Evolutionary conservation across 1,140 invertebrate genomes (phyloP).

Genomic region (Ephestia elutella): DNA sequence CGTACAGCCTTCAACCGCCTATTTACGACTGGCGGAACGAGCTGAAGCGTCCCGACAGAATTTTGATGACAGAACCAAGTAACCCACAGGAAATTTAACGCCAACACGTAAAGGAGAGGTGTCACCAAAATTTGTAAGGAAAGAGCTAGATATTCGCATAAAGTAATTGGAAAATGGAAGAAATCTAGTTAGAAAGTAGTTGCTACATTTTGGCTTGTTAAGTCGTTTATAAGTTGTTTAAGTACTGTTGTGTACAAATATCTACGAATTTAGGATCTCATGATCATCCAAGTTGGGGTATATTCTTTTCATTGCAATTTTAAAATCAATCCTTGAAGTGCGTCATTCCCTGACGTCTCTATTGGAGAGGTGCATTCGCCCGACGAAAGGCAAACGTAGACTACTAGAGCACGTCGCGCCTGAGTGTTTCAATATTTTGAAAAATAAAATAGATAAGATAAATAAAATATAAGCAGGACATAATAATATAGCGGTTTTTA

Average conservation of each 20-base stretch:
- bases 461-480: too few species aligned
- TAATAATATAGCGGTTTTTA: too few species aligned
- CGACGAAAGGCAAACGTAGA: not conserved
- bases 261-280: too few species aligned
- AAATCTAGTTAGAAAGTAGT: too few species aligned
- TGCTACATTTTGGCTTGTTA: too few species aligned
- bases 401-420: not conserved
- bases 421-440: not conserved
- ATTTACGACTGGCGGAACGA: not conserved
- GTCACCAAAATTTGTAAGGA: not conserved
- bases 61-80: not conserved
- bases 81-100: not conserved
- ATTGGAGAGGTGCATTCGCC: conserved; percentile 1
- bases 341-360: not conserved
- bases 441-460: too few species aligned
- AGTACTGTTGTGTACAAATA: too few species aligned
- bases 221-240: too few species aligned
- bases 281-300: too few species aligned
- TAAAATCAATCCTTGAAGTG: not conserved
- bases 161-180: not conserved
- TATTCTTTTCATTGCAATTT: not conserved
- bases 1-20: conserved; percentile 1
- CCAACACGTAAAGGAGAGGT: not conserved
- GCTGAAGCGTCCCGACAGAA: not conserved
- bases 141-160: not conserved